These are phyloP conservation scores for Labeo catla DNA, from an alignment of 2,113 vertebrate species.

Conservation along the genomic window DNA sequence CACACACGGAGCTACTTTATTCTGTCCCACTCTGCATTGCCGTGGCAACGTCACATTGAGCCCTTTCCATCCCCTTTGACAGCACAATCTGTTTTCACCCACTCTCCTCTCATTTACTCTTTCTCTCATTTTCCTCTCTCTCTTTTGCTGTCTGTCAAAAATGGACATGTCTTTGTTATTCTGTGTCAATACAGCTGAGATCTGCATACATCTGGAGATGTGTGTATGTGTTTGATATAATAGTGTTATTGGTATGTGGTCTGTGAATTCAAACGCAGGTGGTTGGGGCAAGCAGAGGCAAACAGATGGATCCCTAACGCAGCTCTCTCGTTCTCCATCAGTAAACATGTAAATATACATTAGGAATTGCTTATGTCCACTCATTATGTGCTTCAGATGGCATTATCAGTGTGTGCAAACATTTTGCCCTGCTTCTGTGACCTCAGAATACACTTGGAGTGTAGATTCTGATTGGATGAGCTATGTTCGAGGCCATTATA, in stretches of 20 bases:
- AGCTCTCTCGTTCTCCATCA: neutral
- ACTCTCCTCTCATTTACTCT: neutral
- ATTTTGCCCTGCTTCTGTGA: neutral
- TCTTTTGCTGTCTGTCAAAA: slow-evolving; percentile 29
- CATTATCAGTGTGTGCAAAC: neutral
- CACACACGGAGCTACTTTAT: slow-evolving; percentile 4
- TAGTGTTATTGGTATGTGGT: neutral
- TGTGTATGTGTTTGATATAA: slow-evolving; percentile 12
- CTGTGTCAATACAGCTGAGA: neutral
- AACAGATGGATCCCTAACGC: neutral
- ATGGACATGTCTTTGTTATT: neutral
- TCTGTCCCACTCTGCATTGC: slow-evolving; percentile 24
- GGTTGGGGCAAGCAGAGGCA: neutral
- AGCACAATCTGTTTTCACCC: slow-evolving; percentile 23
- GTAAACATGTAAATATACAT: neutral
- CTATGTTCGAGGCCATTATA: neutral
- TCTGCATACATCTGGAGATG: neutral
- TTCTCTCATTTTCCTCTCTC: neutral
- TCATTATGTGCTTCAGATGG: neutral
- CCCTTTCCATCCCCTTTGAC: slow-evolving; percentile 29
- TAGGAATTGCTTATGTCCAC: neutral
- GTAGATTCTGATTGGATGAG: neutral
- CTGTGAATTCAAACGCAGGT: neutral
- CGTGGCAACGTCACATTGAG: slow-evolving; percentile 31
- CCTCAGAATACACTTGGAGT: neutral